A percentile compares a stretch with the other conserved stretches of the same genome.
Conservation (phyloP, 30 jellyfish, hydroid and myxozoan species). For the Hydractinia symbiolongicarpus region DNA sequence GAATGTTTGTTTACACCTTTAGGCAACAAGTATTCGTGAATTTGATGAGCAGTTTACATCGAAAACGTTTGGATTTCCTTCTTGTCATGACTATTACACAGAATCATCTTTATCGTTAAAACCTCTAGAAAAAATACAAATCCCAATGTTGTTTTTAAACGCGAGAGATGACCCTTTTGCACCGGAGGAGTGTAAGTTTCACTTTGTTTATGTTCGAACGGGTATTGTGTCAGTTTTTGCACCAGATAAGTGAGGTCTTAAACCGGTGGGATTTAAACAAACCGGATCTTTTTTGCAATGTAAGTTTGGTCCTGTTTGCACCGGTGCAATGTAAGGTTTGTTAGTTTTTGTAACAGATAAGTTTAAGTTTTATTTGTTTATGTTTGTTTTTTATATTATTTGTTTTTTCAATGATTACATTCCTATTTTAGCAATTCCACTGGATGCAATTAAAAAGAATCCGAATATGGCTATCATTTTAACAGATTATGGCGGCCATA, state of each 20-base stretch:
- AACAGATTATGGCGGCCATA: conserved; percentile 96
- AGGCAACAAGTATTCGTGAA: conserved; percentile 84
- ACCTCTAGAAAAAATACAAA: conserved; percentile 66
- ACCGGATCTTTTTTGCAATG: too few species aligned
- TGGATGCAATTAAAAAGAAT: conserved; percentile 51
- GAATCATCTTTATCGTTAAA: conserved; percentile 71
- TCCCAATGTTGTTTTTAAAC: conserved; percentile 77
- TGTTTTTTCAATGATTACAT: neutral
- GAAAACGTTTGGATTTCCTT: conserved; percentile 73
- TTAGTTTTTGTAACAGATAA: too few species aligned
- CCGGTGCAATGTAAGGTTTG: too few species aligned
- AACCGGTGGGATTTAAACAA: too few species aligned
- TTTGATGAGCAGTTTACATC: conserved; percentile 83
- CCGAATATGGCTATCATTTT: conserved; percentile 64
- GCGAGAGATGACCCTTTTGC: conserved; percentile 96
- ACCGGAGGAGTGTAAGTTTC: conserved; percentile 71
- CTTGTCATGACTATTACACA: conserved; percentile 59
- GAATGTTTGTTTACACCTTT: neutral
- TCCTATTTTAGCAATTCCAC: conserved; percentile 66
- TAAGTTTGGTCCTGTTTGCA: too few species aligned
- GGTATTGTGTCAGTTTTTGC: neutral
- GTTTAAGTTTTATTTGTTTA: too few species aligned
- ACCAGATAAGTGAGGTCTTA: too few species aligned
- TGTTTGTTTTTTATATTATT: too few species aligned
- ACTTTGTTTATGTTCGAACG: neutral